A percentile compares a stretch with the other conserved stretches of the same genome.
Conservation (phyloP, 2,797 vertebrate species). For the Acipenser ruthenus region DNA sequence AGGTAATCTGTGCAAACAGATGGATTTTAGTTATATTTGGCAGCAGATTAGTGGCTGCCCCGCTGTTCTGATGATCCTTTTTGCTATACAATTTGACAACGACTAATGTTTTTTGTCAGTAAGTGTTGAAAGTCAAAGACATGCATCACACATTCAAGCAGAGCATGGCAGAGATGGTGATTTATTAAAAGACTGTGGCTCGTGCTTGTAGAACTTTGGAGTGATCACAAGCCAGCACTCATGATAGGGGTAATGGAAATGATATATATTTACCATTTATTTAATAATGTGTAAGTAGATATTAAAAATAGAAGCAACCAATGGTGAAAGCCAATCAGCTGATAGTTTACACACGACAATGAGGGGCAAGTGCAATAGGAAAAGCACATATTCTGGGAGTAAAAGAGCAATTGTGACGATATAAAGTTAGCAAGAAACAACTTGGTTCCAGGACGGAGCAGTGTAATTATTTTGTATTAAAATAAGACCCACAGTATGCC, state of each 20-base stretch:
- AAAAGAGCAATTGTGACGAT: too few species aligned
- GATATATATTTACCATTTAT: not conserved
- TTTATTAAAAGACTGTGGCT: conserved; percentile 2
- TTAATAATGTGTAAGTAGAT: conserved; percentile 1
- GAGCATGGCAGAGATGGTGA: not conserved
- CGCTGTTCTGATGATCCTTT: conserved; percentile 41
- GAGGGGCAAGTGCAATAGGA: not conserved
- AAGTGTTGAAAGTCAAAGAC: conserved; percentile 27
- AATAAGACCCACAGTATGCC: too few species aligned
- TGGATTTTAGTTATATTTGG: conserved; percentile 64
- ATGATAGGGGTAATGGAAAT: not conserved
- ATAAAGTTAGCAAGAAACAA: too few species aligned
- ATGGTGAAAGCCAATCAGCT: not conserved
- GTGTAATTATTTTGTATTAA: too few species aligned
- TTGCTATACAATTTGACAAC: conserved; percentile 51
- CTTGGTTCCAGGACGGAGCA: too few species aligned
- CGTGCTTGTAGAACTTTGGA: too few species aligned
- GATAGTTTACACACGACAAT: not conserved
- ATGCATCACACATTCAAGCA: conserved; percentile 22
- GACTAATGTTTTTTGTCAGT: conserved; percentile 46
- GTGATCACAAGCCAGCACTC: too few species aligned
- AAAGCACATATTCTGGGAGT: too few species aligned
- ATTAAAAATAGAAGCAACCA: not conserved
- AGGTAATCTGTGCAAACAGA: conserved; percentile 61
- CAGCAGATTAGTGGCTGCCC: conserved; percentile 52